These are phyloP conservation scores for Zosterops pallidus DNA, from an alignment of 2,113 vertebrate genomes.

Conservation along the genomic window DNA sequence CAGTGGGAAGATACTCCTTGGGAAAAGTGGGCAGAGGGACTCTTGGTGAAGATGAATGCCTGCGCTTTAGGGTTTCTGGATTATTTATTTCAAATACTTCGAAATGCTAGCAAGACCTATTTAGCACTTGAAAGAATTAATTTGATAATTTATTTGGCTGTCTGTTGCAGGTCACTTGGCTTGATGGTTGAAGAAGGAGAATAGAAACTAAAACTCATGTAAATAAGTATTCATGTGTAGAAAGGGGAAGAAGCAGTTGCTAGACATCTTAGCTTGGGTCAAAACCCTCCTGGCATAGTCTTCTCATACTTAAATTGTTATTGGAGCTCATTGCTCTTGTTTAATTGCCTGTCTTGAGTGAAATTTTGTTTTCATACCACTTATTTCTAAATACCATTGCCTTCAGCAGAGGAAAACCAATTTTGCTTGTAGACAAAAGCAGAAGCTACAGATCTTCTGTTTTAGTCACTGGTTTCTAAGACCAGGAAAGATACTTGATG, in stretches of 20 bases:
- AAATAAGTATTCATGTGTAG: not conserved
- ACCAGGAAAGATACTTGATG: not conserved
- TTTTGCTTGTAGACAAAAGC: not conserved
- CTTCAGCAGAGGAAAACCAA: not conserved
- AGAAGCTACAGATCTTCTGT: not conserved
- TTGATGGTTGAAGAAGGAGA: constrained; percentile 10
- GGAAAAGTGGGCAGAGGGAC: not conserved
- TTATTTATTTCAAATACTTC: constrained; percentile 20
- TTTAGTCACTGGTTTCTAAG: not conserved
- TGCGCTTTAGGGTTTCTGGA: not conserved
- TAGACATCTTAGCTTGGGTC: not conserved
- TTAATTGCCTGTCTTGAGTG: constrained; percentile 26
- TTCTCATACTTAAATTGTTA: constrained; percentile 6
- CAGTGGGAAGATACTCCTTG: not conserved
- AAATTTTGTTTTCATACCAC: not conserved
- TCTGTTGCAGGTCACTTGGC: constrained; percentile 35
- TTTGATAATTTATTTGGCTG: constrained; percentile 34
- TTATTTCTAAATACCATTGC: not conserved
- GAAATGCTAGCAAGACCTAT: not conserved
- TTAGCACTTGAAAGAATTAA: constrained; percentile 36
- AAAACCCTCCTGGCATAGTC: not conserved
- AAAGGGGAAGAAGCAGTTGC: not conserved
- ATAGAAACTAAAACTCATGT: not conserved
- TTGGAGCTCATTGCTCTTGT: constrained; percentile 20
- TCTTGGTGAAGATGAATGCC: not conserved